phyloP scores from a whole-genome alignment of 92 coral and sea anemone species.

The Montipora capitata region DNA sequence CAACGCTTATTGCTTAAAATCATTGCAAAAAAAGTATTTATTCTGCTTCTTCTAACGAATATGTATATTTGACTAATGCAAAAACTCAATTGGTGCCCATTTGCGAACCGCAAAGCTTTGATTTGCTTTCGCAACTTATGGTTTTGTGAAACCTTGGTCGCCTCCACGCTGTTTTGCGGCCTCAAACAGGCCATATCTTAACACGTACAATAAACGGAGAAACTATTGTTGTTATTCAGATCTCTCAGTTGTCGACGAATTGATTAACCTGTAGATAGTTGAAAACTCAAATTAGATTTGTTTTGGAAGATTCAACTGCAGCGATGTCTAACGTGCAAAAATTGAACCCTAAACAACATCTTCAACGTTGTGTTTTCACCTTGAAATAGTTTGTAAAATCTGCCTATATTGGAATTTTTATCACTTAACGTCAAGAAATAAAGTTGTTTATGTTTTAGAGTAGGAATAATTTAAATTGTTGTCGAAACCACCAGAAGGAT shows the following conservation, averaged over 20 bases:
- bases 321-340: too few species aligned
- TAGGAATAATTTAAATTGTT: neutral
- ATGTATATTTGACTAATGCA: neutral
- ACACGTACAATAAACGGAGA: neutral
- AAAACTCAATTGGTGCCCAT: neutral
- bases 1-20: too few species aligned
- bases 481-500: neutral
- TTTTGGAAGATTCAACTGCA: neutral
- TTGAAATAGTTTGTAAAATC: neutral
- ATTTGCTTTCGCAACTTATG: constrained; percentile 1
- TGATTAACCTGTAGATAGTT: neutral
- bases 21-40: too few species aligned
- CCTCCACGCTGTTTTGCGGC: constrained; percentile 4
- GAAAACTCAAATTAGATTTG: neutral
- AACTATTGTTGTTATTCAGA: neutral
- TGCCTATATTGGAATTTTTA: neutral
- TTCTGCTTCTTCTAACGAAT: neutral
- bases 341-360: too few species aligned
- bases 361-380: too few species aligned
- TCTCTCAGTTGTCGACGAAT: neutral
- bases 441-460: neutral
- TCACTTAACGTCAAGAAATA: constrained; percentile 8
- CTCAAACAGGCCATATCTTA: neutral
- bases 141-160: neutral
- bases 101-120: constrained; percentile 11